phyloP scores from a whole-genome alignment of 2,113 vertebrate genomes.

The Glaucomys volans region DNA sequence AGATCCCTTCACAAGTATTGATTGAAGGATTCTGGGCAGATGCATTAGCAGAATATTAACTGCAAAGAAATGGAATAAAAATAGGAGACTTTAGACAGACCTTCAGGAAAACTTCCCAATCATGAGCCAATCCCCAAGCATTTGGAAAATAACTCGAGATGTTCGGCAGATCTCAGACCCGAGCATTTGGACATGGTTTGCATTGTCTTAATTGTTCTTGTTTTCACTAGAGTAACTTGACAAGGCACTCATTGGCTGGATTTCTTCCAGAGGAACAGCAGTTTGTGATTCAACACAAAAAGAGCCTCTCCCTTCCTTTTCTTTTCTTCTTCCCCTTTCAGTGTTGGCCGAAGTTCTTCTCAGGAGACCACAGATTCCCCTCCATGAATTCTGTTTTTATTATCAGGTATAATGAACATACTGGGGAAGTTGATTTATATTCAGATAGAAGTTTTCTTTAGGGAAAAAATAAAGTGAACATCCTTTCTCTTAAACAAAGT shows the following conservation, averaged over 20 bases:
- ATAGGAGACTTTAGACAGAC: conserved; percentile 58
- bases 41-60: conserved; percentile 15
- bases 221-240: conserved; percentile 52
- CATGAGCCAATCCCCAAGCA: conserved; percentile 59
- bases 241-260: conserved; percentile 40
- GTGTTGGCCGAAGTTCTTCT: not conserved
- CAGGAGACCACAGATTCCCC: conserved; percentile 18
- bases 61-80: conserved; percentile 42
- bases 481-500: conserved; percentile 75
- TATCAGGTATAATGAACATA: conserved; percentile 30
- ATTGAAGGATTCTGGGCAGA: not conserved
- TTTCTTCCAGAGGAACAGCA: conserved; percentile 46
- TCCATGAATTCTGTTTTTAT: conserved; percentile 67
- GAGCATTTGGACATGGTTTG: conserved; percentile 38
- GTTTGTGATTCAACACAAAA: conserved; percentile 22
- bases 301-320: not conserved
- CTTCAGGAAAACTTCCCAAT: conserved; percentile 60
- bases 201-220: conserved; percentile 30
- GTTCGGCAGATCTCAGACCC: conserved; percentile 25
- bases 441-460: conserved; percentile 71
- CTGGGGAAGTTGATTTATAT: conserved; percentile 70
- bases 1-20: not conserved
- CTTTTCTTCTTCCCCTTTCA: not conserved
- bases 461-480: not conserved
- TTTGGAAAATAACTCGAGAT: conserved; percentile 73